These are phyloP conservation scores for Amblyopsis hoosieri DNA, from an alignment of 2,797 vertebrate genomes.

Conservation along the genomic window DNA sequence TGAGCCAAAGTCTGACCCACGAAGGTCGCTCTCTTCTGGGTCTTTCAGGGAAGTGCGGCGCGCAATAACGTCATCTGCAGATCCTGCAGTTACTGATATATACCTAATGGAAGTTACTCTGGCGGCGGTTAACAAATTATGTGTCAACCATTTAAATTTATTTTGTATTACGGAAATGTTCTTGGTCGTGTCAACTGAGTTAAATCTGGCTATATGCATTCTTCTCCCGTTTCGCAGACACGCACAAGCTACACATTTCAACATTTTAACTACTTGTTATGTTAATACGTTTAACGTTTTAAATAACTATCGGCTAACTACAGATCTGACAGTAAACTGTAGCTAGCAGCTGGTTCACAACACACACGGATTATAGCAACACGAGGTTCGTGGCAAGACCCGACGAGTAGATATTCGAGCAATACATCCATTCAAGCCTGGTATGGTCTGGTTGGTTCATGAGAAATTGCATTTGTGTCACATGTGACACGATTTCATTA, in stretches of 20 bases:
- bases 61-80: background rate
- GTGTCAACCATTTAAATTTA: background rate
- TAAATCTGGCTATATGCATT: slow-evolving; percentile 2
- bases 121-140: background rate
- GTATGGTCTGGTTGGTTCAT: no score
- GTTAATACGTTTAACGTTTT: background rate
- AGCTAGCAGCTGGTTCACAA: background rate
- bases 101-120: background rate
- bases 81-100: slow-evolving; percentile 26
- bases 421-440: background rate
- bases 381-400: slow-evolving; percentile 37
- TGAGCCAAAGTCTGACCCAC: slow-evolving; percentile 72
- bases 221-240: slow-evolving; percentile 38
- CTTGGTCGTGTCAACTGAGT: background rate
- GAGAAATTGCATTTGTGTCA: no score
- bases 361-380: slow-evolving; percentile 1
- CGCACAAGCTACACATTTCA: slow-evolving; percentile 27
- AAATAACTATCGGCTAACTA: no score
- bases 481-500: no score
- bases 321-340: background rate
- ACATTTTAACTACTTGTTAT: slow-evolving; percentile 46
- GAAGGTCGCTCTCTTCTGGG: slow-evolving; percentile 24
- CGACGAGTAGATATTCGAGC: slow-evolving; percentile 21
- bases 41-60: background rate
- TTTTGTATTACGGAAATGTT: background rate